phyloP scores from a whole-genome alignment of 2,113 vertebrate species.

The Merops nubicus region DNA sequence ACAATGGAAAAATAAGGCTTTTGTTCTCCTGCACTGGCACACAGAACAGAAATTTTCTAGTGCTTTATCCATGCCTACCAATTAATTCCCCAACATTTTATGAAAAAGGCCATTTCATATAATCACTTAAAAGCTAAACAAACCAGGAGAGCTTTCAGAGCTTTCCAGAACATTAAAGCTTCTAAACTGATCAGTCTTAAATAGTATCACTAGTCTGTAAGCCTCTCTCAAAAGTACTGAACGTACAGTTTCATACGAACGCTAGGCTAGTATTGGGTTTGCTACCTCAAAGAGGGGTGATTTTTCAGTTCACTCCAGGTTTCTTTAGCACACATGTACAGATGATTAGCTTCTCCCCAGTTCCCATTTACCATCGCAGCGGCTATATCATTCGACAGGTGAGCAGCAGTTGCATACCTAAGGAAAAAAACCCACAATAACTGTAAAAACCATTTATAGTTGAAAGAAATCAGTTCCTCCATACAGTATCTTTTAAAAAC shows the following conservation, averaged over 20 bases:
- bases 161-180: neutral
- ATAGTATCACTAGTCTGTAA: neutral
- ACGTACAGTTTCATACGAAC: neutral
- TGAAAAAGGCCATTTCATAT: neutral
- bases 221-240: neutral
- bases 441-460: neutral
- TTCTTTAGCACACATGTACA: constrained; percentile 79
- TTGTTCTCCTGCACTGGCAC: neutral
- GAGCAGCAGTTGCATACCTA: constrained; percentile 86
- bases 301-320: constrained; percentile 79
- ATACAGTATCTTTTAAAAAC: neutral
- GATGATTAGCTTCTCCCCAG: constrained; percentile 84
- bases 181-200: neutral
- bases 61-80: neutral
- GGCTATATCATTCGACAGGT: constrained; percentile 82
- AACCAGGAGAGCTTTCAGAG: neutral
- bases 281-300: constrained; percentile 83
- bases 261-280: neutral
- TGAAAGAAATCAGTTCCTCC: neutral
- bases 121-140: neutral
- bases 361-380: constrained; percentile 82
- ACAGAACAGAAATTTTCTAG: neutral
- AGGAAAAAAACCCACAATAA: neutral
- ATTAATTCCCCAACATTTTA: neutral
- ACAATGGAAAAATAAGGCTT: neutral